phyloP scores from a whole-genome alignment of 2,888 invertebrate genomes.

The Petrophora chlorosata region DNA sequence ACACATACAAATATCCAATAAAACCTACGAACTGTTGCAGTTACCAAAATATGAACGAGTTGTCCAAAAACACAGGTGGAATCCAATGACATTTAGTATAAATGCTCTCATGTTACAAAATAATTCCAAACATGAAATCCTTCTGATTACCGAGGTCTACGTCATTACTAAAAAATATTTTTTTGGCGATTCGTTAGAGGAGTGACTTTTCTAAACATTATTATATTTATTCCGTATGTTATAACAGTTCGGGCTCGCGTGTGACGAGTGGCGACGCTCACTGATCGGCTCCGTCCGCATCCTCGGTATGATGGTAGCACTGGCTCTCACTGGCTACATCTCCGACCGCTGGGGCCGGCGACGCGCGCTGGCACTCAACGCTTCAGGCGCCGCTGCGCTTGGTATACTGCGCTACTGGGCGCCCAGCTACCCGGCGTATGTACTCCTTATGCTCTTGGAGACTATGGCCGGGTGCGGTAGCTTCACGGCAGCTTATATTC shows the following conservation, averaged over 20 bases:
- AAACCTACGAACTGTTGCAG: too few relatives aligned
- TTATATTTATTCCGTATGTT: too few relatives aligned
- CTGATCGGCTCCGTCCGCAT: slow-evolving; percentile 88
- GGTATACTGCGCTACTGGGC: slow-evolving; percentile 85
- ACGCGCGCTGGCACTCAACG: slow-evolving; percentile 80
- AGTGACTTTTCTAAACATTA: too few relatives aligned
- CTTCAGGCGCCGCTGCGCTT: slow-evolving; percentile 83
- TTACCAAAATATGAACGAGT: too few relatives aligned
- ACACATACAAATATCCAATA: too few relatives aligned
- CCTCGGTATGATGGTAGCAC: slow-evolving; percentile 85
- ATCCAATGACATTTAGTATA: too few relatives aligned
- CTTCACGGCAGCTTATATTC: slow-evolving; percentile 88
- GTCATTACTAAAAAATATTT: too few relatives aligned
- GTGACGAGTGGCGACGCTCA: slow-evolving; percentile 87
- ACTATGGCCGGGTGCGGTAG: slow-evolving; percentile 86
- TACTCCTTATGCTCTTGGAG: slow-evolving; percentile 86
- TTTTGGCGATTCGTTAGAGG: too few relatives aligned
- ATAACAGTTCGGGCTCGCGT: slow-evolving; percentile 83
- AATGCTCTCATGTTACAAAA: too few relatives aligned
- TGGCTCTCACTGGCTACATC: slow-evolving; percentile 86
- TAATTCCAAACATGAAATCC: too few relatives aligned
- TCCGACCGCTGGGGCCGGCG: slow-evolving; percentile 89
- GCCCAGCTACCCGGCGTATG: slow-evolving; percentile 85
- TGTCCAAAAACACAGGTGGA: too few relatives aligned
- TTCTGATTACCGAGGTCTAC: too few relatives aligned